A percentile compares a stretch with the other conserved stretches of the same genome.
Evolutionary conservation across 2,113 vertebrate genomes (phyloP).

Genomic region (Pluvianellus socialis): DNA sequence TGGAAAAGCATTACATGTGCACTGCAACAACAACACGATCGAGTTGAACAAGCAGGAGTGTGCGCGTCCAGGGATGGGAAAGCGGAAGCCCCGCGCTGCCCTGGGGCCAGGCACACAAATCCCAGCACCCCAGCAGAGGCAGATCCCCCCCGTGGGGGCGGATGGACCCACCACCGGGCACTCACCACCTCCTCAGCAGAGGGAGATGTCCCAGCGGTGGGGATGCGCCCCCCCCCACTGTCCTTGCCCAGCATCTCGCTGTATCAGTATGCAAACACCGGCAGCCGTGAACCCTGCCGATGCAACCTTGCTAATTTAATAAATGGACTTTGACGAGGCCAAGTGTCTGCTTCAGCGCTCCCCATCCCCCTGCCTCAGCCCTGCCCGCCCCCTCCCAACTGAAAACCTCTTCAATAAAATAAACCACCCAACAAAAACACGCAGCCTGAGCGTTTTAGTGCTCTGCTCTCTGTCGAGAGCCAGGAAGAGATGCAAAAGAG

Average conservation of each 20-base stretch:
- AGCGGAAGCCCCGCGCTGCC: neutral
- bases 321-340: neutral
- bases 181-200: neutral
- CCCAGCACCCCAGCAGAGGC: neutral
- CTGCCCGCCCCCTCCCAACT: neutral
- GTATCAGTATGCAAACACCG: neutral
- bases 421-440: neutral
- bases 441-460: neutral
- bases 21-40: rapidly evolving
- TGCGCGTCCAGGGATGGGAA: rapidly evolving
- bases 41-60: neutral
- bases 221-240: neutral
- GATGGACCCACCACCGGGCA: neutral
- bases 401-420: slow-evolving; percentile 24
- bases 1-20: neutral
- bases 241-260: rapidly evolving
- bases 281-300: neutral
- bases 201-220: neutral
- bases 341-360: neutral
- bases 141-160: rapidly evolving
- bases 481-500: neutral
- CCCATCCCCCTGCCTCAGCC: neutral
- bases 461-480: neutral
- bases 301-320: neutral
- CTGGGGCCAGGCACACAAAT: neutral